Percentiles rank a stretch among this genome's conserved stretches.
These are phyloP conservation scores for Agrotis segetum DNA, from an alignment of 2,888 invertebrate genomes.

Conservation along the genomic window DNA sequence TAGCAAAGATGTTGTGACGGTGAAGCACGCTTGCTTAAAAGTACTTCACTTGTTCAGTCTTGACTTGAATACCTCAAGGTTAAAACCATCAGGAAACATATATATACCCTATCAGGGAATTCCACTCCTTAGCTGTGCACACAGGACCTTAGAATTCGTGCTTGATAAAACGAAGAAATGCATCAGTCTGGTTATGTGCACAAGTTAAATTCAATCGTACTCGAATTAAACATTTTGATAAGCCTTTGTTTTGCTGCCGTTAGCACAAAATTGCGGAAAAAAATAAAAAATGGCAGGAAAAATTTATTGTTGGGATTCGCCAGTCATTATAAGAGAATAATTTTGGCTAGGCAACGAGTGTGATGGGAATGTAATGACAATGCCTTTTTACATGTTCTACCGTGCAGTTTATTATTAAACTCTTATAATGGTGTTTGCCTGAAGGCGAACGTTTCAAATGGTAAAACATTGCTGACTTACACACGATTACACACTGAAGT, in stretches of 20 bases:
- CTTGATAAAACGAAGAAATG: too few species aligned
- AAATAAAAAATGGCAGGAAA: conserved; percentile 50
- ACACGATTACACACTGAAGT: not conserved
- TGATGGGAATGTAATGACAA: conserved; percentile 61
- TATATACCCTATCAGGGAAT: too few species aligned
- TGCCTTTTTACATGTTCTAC: conserved; percentile 56
- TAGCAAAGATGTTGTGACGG: too few species aligned
- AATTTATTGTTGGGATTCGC: conserved; percentile 68
- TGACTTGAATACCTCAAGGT: too few species aligned
- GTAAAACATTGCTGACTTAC: too few species aligned
- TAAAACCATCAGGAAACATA: too few species aligned
- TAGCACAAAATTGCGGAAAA: conserved; percentile 17
- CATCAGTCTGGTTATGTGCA: not conserved
- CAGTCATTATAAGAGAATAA: conserved; percentile 73
- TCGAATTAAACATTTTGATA: not conserved
- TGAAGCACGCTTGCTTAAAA: too few species aligned
- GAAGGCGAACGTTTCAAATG: not conserved
- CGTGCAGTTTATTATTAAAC: conserved; percentile 8
- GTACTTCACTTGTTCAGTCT: too few species aligned
- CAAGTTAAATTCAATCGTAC: not conserved
- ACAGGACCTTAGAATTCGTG: not conserved
- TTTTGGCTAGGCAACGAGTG: conserved; percentile 58
- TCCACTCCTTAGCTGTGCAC: too few species aligned
- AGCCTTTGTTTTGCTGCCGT: conserved; percentile 14
- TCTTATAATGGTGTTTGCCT: not conserved